Evolutionary conservation across 1,140 invertebrate species (phyloP), one percentile per base, ranked within the genome.

Genomic region (Atta colombica): DNA sequence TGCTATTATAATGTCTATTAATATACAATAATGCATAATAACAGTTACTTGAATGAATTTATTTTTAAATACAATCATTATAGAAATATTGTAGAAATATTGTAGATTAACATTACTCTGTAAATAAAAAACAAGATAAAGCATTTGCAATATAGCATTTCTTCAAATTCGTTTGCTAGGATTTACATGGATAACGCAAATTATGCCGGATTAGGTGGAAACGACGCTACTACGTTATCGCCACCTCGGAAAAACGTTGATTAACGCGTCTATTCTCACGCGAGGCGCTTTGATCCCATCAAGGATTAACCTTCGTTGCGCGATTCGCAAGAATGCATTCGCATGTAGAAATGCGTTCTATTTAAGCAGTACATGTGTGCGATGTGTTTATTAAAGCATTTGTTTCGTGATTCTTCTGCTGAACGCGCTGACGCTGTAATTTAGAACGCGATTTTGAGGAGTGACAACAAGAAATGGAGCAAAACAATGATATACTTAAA

Each of bases 281-380:
- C 55, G 28, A 63, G 55, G 14, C n/a, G 39, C 55, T 84, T 35
- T 51, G 69, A 74, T 84, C 66, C 60, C 60, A 39, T 82, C 87
- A 88, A 87, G 86, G 68, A 82, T 88, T 25, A 75, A 75, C 28
- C 80, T 82, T 82, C 28, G 51, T 55, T 25, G 71, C 18, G 58
- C 75, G 12, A 72, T 74, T 82, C 25, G 51, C 35, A 61, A 82
- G 87, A 88, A 87, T 87, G 75, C 55, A 69, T 18, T 53, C 85
- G 77, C 87, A 80, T 58, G 75, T 88, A 86, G 39, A 87, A 68
- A 72, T 35, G 68, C 86, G 51, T 88, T 21, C 78, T 81, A 68
- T 58, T 87, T 88, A 82, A 84, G 69, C 55, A 75, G 8, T 39
- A 45, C 69, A 77, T 51, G 71, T 53, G 69, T 60, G 77, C 72